phyloP scores from a whole-genome alignment of 2,797 vertebrate species.

The Ptychadena robeensis region DNA sequence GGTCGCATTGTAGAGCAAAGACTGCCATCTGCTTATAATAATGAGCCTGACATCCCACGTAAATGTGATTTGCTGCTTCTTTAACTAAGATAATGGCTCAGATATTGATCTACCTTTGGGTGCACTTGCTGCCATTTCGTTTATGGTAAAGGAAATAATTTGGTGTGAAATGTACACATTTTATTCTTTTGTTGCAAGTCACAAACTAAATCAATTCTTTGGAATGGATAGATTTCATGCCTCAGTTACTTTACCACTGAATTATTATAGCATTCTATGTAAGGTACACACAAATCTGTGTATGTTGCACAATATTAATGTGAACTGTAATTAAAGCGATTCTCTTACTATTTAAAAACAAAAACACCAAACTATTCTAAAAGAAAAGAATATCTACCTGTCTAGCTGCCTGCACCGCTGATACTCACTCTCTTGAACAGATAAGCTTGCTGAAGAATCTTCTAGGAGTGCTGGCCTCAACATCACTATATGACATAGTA shows the following conservation, averaged over 20 bases:
- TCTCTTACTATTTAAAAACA: neutral
- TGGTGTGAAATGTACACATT: conserved; percentile 63
- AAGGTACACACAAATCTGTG: neutral
- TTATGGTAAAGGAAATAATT: conserved; percentile 78
- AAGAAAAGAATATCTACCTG: neutral
- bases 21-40: conserved; percentile 95
- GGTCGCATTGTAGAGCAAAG: conserved; percentile 81
- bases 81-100: conserved; percentile 87
- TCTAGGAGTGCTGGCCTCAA: neutral
- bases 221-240: conserved; percentile 24
- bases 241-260: conserved; percentile 22
- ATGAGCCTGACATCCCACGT: conserved; percentile 89
- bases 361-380: neutral
- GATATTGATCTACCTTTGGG: conserved; percentile 90
- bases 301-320: neutral
- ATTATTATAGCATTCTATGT: conserved; percentile 10
- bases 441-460: neutral
- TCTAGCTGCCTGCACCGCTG: too few relatives aligned
- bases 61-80: conserved; percentile 88
- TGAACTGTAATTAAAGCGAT: neutral
- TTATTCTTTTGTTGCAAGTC: conserved; percentile 52
- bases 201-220: conserved; percentile 45
- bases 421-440: neutral
- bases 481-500: too few relatives aligned
- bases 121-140: conserved; percentile 81